Conservation (phyloP, 2,113 vertebrate species). For the Channa argus region DNA sequence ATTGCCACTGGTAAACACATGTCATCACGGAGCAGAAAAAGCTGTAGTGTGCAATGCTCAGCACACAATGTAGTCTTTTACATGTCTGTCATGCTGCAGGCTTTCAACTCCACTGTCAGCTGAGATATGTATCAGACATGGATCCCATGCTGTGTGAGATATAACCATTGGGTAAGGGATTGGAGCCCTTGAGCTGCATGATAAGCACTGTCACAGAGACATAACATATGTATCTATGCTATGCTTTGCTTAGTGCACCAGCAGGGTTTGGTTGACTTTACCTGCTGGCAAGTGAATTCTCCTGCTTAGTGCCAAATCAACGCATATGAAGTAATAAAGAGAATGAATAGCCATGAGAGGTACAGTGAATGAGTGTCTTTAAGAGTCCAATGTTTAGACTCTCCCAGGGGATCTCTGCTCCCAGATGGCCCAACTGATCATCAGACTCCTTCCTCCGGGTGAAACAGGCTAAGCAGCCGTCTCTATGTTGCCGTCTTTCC, state of each 20-base stretch:
- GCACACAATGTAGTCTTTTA: slow-evolving; percentile 67
- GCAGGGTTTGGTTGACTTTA: slow-evolving; percentile 57
- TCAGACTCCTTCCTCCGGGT: slow-evolving; percentile 63
- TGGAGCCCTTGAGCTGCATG: slow-evolving; percentile 76
- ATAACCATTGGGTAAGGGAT: slow-evolving; percentile 76
- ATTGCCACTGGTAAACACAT: slow-evolving; percentile 30
- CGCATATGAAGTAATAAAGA: slow-evolving; percentile 22
- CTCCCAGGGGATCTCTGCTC: slow-evolving; percentile 46
- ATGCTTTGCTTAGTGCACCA: slow-evolving; percentile 62
- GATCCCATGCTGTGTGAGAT: slow-evolving; percentile 74
- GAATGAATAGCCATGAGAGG: slow-evolving; percentile 20
- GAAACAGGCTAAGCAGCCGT: slow-evolving; percentile 62
- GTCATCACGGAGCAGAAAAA: slow-evolving; percentile 36
- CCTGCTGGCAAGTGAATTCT: slow-evolving; percentile 69
- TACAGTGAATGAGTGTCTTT: not conserved
- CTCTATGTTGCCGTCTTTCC: slow-evolving; percentile 51
- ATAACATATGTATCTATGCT: slow-evolving; percentile 77
- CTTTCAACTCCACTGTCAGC: slow-evolving; percentile 72
- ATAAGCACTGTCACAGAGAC: slow-evolving; percentile 78
- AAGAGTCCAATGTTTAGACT: slow-evolving; percentile 34
- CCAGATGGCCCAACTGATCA: slow-evolving; percentile 67
- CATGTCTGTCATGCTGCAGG: slow-evolving; percentile 71
- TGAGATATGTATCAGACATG: slow-evolving; percentile 77
- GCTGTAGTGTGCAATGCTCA: slow-evolving; percentile 1
- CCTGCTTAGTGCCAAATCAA: slow-evolving; percentile 28